Percentiles rank a stretch among this genome's conserved stretches.
phyloP scores from a whole-genome alignment of 2,888 invertebrate genomes.

The Allophyes oxyacanthae region DNA sequence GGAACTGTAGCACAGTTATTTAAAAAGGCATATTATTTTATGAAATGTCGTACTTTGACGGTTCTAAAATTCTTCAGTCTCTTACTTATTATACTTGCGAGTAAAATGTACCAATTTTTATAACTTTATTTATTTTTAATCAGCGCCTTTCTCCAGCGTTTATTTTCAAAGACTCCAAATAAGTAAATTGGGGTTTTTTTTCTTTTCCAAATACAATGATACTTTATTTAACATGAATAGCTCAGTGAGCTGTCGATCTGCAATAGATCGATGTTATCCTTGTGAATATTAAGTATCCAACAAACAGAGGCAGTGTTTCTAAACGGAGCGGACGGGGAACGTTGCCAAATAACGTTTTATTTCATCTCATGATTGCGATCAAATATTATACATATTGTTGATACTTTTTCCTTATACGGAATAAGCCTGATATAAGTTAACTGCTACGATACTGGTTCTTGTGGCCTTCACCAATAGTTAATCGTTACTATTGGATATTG shows the following conservation, averaged over 20 bases:
- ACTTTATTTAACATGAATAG: slow-evolving; percentile 32
- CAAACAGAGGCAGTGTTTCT: slow-evolving; percentile 32
- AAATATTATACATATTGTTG: slow-evolving; percentile 39
- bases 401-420: slow-evolving; percentile 37
- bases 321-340: slow-evolving; percentile 13
- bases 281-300: slow-evolving; percentile 46
- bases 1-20: no score
- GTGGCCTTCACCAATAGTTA: slow-evolving; percentile 21
- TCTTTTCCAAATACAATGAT: no score
- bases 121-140: no score
- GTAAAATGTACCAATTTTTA: no score
- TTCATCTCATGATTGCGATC: slow-evolving; percentile 48
- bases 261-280: slow-evolving; percentile 23
- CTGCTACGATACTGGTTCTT: slow-evolving; percentile 8
- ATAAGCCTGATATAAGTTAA: slow-evolving; percentile 27
- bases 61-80: no score
- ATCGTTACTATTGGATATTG: not conserved
- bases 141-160: no score
- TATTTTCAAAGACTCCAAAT: no score
- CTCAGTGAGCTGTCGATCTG: slow-evolving; percentile 22
- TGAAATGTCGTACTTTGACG: no score
- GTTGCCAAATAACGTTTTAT: slow-evolving; percentile 50
- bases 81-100: no score
- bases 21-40: no score
- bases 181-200: no score